These are phyloP conservation scores for Bombyx huttoni DNA, from an alignment of 2,888 invertebrate species.

Conservation along the genomic window DNA sequence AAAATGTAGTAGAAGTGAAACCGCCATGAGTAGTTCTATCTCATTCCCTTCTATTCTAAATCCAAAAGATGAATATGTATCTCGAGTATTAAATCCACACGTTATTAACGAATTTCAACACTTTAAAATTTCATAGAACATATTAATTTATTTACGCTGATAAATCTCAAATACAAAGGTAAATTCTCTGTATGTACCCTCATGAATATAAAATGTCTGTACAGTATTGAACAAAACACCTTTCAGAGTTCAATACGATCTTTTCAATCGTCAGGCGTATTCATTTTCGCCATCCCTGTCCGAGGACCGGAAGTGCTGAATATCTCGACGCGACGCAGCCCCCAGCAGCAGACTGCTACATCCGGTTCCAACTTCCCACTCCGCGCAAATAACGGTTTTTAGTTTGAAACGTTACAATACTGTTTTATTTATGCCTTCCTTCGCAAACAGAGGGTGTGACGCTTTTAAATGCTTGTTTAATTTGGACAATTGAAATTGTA, in stretches of 20 bases:
- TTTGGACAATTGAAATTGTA: too few species aligned
- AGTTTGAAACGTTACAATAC: constrained; percentile 25
- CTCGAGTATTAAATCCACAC: too few species aligned
- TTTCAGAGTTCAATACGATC: constrained; percentile 23
- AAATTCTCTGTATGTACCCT: too few species aligned
- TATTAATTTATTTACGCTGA: too few species aligned
- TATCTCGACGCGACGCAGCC: constrained; percentile 38
- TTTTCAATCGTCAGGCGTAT: constrained; percentile 38
- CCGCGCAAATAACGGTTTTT: constrained; percentile 42
- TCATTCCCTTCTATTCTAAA: too few species aligned
- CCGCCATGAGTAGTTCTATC: too few species aligned
- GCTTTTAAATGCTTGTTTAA: too few species aligned
- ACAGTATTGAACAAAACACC: background rate
- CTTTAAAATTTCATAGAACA: too few species aligned
- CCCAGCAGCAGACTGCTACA: constrained; percentile 49
- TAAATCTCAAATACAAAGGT: too few species aligned
- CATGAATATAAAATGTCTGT: background rate
- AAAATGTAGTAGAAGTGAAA: too few species aligned
- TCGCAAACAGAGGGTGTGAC: background rate
- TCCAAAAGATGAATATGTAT: too few species aligned
- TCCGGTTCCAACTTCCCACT: constrained; percentile 53
- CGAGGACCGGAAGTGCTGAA: constrained; percentile 46
- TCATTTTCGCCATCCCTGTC: constrained; percentile 40
- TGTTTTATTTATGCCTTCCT: constrained; percentile 27
- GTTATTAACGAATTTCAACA: too few species aligned